Evolutionary conservation across 2,113 vertebrate species (phyloP).

Genomic region (Campylomormyrus numenius): DNA sequence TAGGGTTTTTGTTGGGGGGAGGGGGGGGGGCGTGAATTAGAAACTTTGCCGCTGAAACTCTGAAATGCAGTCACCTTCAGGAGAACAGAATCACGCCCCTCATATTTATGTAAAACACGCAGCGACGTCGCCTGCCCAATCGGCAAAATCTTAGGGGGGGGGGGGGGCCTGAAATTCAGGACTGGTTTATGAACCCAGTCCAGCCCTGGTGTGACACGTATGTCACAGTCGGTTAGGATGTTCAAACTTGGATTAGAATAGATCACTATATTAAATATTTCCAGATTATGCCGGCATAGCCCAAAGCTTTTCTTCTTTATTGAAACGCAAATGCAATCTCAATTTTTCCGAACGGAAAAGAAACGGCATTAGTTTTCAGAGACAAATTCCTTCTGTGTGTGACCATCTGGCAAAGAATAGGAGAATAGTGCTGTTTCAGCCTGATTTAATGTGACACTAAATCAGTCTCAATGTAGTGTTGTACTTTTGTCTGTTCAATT

Average conservation of each 20-base stretch:
- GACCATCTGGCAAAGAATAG: not conserved
- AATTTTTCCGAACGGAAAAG: not conserved
- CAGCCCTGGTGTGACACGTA: not conserved
- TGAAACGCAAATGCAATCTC: not conserved
- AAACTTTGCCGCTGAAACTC: not conserved
- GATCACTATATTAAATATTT: not conserved
- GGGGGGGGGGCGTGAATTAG: not conserved
- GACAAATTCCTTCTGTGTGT: not conserved
- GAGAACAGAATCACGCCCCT: not conserved
- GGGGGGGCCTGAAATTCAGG: not conserved
- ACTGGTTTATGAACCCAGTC: not conserved
- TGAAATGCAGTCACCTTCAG: not conserved
- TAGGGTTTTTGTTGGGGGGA: not conserved
- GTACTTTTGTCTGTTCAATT: not conserved
- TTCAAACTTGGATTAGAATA: not conserved
- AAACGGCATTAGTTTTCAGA: not conserved
- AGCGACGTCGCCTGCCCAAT: no score
- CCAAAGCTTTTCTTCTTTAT: not conserved
- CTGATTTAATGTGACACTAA: not conserved
- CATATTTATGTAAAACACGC: not conserved
- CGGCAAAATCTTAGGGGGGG: not conserved
- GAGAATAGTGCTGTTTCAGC: not conserved
- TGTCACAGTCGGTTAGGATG: not conserved
- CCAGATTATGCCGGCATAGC: not conserved
- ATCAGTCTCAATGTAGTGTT: not conserved